Evolutionary conservation across 2,888 invertebrate species (phyloP).

Genomic region (Drosophila percnosoma): DNA sequence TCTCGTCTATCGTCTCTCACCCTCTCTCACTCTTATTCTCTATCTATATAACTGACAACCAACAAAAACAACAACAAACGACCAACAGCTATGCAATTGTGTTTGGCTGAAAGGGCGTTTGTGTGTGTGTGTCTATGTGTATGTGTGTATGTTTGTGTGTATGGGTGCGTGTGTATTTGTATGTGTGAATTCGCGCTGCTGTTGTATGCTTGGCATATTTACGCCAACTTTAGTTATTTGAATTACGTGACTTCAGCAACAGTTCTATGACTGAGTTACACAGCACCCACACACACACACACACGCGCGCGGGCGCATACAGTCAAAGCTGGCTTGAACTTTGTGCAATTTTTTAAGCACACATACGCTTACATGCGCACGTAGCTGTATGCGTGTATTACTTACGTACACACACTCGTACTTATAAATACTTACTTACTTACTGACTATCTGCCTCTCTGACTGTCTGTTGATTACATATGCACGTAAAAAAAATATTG

Average conservation of each 20-base stretch:
- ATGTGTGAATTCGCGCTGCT: slow-evolving; percentile 41
- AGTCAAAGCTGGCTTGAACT: slow-evolving; percentile 42
- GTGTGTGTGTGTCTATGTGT: slow-evolving; percentile 15
- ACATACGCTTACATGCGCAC: slow-evolving; percentile 26
- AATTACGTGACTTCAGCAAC: slow-evolving; percentile 83
- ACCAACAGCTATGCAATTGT: slow-evolving; percentile 56
- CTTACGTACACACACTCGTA: slow-evolving; percentile 68
- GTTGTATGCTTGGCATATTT: slow-evolving; percentile 79
- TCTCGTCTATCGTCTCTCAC: neutral
- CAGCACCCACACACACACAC: slow-evolving; percentile 34
- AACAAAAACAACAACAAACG: slow-evolving; percentile 23
- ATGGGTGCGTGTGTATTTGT: slow-evolving; percentile 13
- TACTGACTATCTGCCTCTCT: slow-evolving; percentile 21
- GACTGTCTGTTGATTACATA: slow-evolving; percentile 76
- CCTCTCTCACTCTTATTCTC: neutral
- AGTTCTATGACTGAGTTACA: slow-evolving; percentile 75
- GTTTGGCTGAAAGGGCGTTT: slow-evolving; percentile 55
- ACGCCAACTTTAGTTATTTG: slow-evolving; percentile 83
- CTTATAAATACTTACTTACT: slow-evolving; percentile 58
- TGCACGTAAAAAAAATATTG: slow-evolving; percentile 67
- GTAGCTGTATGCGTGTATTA: slow-evolving; percentile 53
- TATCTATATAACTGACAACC: slow-evolving; percentile 24
- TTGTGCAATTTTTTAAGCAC: slow-evolving; percentile 59
- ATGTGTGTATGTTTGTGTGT: slow-evolving; percentile 13
- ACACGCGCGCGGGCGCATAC: slow-evolving; percentile 9